Evolutionary conservation across 2,113 vertebrate genomes (phyloP).

Genomic region (Clarias macrocephalus): DNA sequence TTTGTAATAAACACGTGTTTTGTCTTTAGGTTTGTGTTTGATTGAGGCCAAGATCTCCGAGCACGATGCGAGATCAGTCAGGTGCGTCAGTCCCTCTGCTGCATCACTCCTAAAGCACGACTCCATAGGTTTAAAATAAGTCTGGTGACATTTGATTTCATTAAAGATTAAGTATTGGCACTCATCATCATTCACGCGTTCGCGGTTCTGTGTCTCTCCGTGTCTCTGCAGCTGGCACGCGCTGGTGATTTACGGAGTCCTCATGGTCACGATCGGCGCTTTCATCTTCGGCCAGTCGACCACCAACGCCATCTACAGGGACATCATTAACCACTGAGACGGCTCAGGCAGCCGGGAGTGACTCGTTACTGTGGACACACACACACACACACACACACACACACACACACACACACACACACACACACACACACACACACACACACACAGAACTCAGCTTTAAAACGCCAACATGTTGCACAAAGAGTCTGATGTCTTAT

Average conservation of each 20-base stretch:
- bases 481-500: background rate
- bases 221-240: slow-evolving; percentile 83
- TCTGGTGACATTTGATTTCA: background rate
- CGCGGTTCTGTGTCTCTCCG: background rate
- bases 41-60: slow-evolving; percentile 92
- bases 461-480: background rate
- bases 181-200: background rate
- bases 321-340: slow-evolving; percentile 47
- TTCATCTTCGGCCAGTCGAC: slow-evolving; percentile 90
- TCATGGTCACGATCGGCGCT: slow-evolving; percentile 81
- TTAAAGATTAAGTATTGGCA: background rate
- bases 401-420: background rate
- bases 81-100: slow-evolving; percentile 72
- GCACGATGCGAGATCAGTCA: slow-evolving; percentile 80
- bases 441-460: background rate
- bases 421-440: too few relatives aligned
- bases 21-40: slow-evolving; percentile 80
- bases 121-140: background rate
- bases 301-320: slow-evolving; percentile 75
- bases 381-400: too few relatives aligned
- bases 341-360: background rate
- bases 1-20: slow-evolving; percentile 40
- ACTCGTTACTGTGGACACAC: background rate
- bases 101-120: background rate
- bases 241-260: slow-evolving; percentile 77